Evolutionary conservation across 1,140 invertebrate genomes (phyloP).

Genomic region (Cotesia vestalis): DNA sequence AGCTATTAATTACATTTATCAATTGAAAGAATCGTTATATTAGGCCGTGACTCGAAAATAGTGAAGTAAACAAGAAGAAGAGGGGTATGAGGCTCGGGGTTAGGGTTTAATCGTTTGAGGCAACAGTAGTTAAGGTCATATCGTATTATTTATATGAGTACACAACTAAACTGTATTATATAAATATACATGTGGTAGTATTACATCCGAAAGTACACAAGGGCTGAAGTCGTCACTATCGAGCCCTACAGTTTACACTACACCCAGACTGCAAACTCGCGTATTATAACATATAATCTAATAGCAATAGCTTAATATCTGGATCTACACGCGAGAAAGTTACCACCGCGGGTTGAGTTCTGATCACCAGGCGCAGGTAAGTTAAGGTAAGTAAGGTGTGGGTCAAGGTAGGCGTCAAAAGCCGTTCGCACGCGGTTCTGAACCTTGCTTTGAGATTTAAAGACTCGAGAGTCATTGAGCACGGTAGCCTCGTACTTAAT

Average conservation of each 20-base stretch:
- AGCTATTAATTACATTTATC: no score
- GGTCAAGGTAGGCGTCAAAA: constrained; percentile 39
- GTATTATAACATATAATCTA: constrained; percentile 47
- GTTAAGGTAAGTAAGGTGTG: not conserved
- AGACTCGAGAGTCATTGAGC: constrained; percentile 14
- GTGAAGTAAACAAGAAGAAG: no score
- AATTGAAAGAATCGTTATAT: no score
- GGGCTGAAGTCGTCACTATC: not conserved
- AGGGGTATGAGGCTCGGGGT: no score
- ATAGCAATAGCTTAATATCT: constrained; percentile 53
- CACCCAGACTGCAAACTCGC: not conserved
- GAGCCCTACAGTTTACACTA: no score
- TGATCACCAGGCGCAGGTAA: constrained; percentile 37
- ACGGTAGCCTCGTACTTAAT: constrained; percentile 30
- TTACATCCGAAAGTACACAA: not conserved
- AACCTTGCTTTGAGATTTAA: constrained; percentile 38
- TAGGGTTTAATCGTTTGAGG: not conserved
- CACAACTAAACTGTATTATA: not conserved
- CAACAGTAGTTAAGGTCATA: constrained; percentile 7
- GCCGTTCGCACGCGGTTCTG: constrained; percentile 28
- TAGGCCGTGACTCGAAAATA: no score
- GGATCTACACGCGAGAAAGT: constrained; percentile 63
- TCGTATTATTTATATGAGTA: not conserved
- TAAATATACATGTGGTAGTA: no score
- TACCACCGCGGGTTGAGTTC: constrained; percentile 47